Base-by-base conservation (phyloP, 1,140 invertebrate species). In the Zaprionus tsacasi region DNA sequence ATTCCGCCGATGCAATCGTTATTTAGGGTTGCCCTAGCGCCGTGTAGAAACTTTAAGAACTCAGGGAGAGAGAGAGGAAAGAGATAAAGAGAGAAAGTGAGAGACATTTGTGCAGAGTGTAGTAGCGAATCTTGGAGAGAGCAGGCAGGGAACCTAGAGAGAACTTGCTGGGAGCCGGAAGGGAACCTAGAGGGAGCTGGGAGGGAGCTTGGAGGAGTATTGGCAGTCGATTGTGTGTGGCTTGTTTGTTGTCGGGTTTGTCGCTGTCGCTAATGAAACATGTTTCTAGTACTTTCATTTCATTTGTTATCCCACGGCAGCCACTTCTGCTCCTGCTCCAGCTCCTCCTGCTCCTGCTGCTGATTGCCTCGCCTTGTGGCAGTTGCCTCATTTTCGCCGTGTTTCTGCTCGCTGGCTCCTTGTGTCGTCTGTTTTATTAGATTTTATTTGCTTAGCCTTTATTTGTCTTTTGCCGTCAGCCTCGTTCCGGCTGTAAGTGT, bases 361-460 rank as follows among this genome's bases (percentile, higher is more conserved):
- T 65, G 63, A 65, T 59, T 58, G 43, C 17, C 61, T 48, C 12
- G 45, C 36, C 35, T 30, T n/a, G 52, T 50, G 61, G 78, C 59
- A 75, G 80, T 83, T 88, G 76, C 78, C 78, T 85, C 69, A 76
- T 90, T 90, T 83, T 79, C 56, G 67, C 68, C 69, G 21, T 5
- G 61, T 58, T 33, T 79, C 66, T 69, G 66, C 82, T 81, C 52
- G 8, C 50, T 65, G 15, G 67, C 45, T 81, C 72, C 88, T 88
- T 80, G 68, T 83, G 81, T 79, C 81, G 56, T 85, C 61, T 54
- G 58, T 88, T 88, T 88, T 88, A 88, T 88, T 88, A 88, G 81
- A 89, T 89, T 89, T 89, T 89, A 89, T 89, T 89, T 89, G 86
- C 76, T 85, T 85, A 89, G 85, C 82, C 78, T 74, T 89, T 89